Evolutionary conservation across 2,113 vertebrate genomes (phyloP).

Genomic region (Alaudala cheleensis): DNA sequence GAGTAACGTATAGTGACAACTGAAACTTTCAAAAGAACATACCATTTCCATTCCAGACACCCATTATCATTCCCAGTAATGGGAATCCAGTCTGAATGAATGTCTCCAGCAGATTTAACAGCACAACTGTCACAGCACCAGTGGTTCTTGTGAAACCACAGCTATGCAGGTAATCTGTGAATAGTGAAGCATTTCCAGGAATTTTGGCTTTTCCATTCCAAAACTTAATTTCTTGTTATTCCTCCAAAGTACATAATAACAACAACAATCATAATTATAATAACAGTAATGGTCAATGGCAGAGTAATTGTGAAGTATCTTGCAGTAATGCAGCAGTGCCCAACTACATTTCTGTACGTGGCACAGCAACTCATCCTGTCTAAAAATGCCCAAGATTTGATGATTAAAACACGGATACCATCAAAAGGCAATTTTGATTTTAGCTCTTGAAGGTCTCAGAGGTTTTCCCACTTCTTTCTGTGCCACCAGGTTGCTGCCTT

Average conservation of each 20-base stretch:
- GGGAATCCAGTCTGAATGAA: background rate
- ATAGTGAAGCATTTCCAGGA: background rate
- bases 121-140: background rate
- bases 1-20: conserved; percentile 26
- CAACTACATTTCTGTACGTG: fast-evolving
- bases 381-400: background rate
- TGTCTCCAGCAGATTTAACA: conserved; percentile 8
- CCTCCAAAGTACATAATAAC: background rate
- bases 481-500: background rate
- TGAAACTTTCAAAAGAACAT: conserved; percentile 41
- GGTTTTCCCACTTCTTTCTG: background rate
- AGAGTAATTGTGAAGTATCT: background rate
- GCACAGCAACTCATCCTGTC: background rate
- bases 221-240: background rate
- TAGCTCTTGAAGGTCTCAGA: background rate
- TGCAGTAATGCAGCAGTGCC: background rate
- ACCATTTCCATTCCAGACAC: conserved; percentile 50
- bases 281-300: background rate
- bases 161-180: background rate
- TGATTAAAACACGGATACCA: background rate
- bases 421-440: background rate
- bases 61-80: conserved; percentile 45
- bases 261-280: background rate
- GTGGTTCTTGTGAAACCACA: conserved; percentile 24
- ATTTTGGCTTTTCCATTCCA: conserved; percentile 10